Evolutionary conservation across 2,797 vertebrate species (phyloP), one percentile per base, ranked within the genome.

Genomic region (Chiroxiphia lanceolata): DNA sequence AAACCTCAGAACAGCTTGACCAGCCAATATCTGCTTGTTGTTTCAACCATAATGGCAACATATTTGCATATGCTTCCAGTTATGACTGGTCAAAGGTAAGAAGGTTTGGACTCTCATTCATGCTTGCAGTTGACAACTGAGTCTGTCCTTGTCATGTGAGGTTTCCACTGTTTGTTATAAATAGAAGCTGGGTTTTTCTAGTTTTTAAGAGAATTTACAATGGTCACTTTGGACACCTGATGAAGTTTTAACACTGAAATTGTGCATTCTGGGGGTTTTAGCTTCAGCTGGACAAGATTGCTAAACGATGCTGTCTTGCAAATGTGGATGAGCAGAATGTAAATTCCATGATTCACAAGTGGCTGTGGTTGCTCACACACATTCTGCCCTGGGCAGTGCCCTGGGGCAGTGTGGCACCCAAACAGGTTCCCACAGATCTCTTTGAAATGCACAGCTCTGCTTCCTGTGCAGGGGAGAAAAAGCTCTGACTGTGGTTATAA

Each of bases 81-180:
- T 99, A 99, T 1, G 99, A 99, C 94, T 99, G 99, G 99, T 99
- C 99, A 21, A 99, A 99, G 99, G 99, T 99, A 97, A 91, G 97
- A 67, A 10, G 3, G 3, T 33, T 61, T 34, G 20, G 19, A 3
- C 20, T 61, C 5, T 0, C 4, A 3, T 15, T 95, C 10, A 7
- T 44, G 7, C 14, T 42, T 48, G 8, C 25, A 83, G 5, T 18
- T 57, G 31, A 11, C 16, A 47, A 0, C 22, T 53, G 29, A 70
- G n/a, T 15, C 18, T 40, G 0, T 63, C 17, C 8, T 51, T 54
- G 22, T 44, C n/a, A 14, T 23, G 1, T 2, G 47, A 56, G 51
- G 33, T 17, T 87, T 72, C 76, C 23, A 1, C 33, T 81, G 53
- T 5, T 44, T 27, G 84, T 69, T 60, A 11, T 42, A 29, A 53